A percentile compares a stretch with the other conserved stretches of the same genome.
Evolutionary conservation across 2,113 vertebrate genomes (phyloP).

Genomic region (Speoplatyrhinus poulsoni): DNA sequence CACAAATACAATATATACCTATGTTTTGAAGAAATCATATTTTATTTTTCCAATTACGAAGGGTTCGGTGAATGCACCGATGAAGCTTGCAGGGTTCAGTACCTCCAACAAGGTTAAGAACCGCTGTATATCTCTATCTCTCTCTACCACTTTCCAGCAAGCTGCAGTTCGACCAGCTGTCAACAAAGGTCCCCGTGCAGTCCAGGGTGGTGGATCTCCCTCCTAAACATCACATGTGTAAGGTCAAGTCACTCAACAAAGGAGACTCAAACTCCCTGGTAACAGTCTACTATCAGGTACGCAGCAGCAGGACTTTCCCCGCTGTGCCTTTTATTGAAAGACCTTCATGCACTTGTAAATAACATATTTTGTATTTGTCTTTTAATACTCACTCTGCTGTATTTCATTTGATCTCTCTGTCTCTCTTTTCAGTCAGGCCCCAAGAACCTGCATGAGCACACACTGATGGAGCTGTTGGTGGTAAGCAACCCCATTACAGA

Average conservation of each 20-base stretch:
- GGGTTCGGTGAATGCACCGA: too few species aligned
- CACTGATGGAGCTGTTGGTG: constrained; percentile 95
- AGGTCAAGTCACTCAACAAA: constrained; percentile 92
- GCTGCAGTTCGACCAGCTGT: constrained; percentile 83
- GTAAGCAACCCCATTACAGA: constrained; percentile 81
- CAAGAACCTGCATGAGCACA: constrained; percentile 87
- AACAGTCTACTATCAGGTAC: constrained; percentile 96
- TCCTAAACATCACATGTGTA: constrained; percentile 84
- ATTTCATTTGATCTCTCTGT: too few species aligned
- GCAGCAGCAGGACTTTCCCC: neutral
- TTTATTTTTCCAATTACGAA: too few species aligned
- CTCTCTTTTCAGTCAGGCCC: constrained; percentile 83
- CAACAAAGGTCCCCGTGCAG: constrained; percentile 85
- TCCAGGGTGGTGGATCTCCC: constrained; percentile 94
- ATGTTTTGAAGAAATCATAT: too few species aligned
- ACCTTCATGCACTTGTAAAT: too few species aligned
- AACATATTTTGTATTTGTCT: too few species aligned
- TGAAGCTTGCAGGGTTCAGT: too few species aligned
- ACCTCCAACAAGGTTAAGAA: too few species aligned
- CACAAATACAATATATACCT: too few species aligned
- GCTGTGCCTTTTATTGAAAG: too few species aligned
- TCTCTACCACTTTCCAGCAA: constrained; percentile 73
- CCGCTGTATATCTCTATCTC: too few species aligned
- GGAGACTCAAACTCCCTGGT: constrained; percentile 95
- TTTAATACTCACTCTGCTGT: too few species aligned